A percentile compares a stretch with the other conserved stretches of the same genome.
These are phyloP conservation scores for Pseudotriccus pelzelni DNA, from an alignment of 2,797 vertebrate species.

Conservation along the genomic window DNA sequence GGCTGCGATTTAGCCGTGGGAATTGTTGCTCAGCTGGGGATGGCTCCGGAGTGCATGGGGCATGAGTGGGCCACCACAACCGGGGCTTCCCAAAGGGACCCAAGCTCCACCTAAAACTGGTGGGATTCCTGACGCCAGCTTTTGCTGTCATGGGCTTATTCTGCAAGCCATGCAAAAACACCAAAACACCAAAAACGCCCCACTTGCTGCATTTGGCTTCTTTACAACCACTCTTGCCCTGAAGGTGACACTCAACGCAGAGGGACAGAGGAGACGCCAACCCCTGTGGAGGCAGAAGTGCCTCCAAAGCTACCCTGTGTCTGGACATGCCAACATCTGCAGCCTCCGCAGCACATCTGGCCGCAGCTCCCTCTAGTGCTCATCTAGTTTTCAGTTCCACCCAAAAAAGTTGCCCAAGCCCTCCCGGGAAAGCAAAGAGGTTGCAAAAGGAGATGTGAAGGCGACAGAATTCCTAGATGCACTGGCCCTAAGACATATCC, in stretches of 20 bases:
- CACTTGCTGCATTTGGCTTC: not conserved
- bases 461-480: not conserved
- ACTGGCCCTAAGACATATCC: not conserved
- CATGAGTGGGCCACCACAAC: not conserved
- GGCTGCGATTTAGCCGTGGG: not conserved
- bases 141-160: not conserved
- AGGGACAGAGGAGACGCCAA: not conserved
- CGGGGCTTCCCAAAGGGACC: not conserved
- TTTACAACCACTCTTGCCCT: not conserved
- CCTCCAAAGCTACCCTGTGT: not conserved
- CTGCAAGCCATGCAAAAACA: not conserved
- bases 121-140: not conserved
- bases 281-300: not conserved
- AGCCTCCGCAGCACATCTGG: not conserved
- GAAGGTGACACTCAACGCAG: not conserved
- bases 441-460: not conserved
- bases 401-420: not conserved
- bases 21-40: not conserved
- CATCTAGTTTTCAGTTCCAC: not conserved
- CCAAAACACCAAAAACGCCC: not conserved
- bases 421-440: not conserved
- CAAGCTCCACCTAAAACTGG: not conserved
- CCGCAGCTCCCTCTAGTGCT: constrained; percentile 21
- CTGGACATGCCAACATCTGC: not conserved
- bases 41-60: not conserved